phyloP scores from a whole-genome alignment of 2,113 vertebrate species.

The Haemorhous mexicanus region DNA sequence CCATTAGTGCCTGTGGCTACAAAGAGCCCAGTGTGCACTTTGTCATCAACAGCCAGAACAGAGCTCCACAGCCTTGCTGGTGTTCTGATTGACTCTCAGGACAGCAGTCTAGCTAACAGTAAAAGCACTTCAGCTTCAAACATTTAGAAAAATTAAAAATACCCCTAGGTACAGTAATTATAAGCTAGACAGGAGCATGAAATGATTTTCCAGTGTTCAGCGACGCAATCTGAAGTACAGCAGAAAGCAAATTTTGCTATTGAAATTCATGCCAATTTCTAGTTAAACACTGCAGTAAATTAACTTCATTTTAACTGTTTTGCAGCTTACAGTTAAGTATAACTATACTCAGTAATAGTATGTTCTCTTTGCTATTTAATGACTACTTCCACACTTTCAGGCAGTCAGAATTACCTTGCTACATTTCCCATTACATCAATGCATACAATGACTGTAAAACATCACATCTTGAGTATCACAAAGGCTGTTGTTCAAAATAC shows the following conservation, averaged over 20 bases:
- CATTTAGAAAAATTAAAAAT: neutral
- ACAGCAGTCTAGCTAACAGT: neutral
- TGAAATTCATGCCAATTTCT: neutral
- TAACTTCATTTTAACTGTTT: neutral
- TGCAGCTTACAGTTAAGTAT: neutral
- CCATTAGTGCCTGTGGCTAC: neutral
- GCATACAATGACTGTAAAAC: neutral
- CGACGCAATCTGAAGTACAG: neutral
- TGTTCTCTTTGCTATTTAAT: neutral
- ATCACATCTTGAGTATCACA: neutral
- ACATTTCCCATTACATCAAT: neutral
- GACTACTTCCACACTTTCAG: neutral
- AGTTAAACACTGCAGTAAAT: neutral
- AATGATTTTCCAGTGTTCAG: neutral
- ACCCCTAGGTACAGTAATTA: neutral
- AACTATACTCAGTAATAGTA: neutral
- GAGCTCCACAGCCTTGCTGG: neutral
- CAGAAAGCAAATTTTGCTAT: neutral
- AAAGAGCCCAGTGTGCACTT: neutral
- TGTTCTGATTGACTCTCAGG: neutral
- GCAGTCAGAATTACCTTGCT: neutral
- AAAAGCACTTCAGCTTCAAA: slow-evolving; percentile 23
- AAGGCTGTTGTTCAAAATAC: neutral
- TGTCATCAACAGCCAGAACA: neutral
- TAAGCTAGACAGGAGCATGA: neutral